These are phyloP conservation scores for Corythornis vintsioides DNA, from an alignment of 2,113 vertebrate species.

Conservation along the genomic window DNA sequence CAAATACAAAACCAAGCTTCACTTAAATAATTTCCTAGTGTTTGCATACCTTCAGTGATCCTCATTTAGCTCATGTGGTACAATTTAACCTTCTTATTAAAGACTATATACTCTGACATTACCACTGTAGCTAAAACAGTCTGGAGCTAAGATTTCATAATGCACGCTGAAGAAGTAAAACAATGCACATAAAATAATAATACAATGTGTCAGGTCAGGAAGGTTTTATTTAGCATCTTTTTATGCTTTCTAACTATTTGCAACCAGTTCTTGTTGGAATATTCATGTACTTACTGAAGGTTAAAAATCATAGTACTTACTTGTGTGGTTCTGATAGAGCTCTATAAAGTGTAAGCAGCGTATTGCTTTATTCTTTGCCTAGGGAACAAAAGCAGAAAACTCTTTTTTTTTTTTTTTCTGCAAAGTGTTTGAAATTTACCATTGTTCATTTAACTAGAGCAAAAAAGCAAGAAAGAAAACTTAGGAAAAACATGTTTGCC, in stretches of 20 bases:
- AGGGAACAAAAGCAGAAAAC: conserved; percentile 20
- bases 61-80: neutral
- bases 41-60: neutral
- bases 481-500: neutral
- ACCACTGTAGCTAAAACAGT: neutral
- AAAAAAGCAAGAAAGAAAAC: neutral
- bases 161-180: neutral
- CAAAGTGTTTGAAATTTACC: neutral
- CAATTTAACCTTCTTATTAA: neutral
- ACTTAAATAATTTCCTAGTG: neutral
- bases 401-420: neutral
- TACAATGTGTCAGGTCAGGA: neutral
- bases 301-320: conserved; percentile 76
- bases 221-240: neutral
- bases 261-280: neutral
- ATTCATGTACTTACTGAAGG: neutral
- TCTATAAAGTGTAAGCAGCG: conserved; percentile 88
- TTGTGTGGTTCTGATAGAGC: conserved; percentile 86
- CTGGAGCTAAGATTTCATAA: neutral
- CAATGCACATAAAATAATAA: neutral
- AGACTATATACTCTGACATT: neutral
- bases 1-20: neutral
- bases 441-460: neutral
- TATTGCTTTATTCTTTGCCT: conserved; percentile 95
- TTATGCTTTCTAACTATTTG: neutral